Conservation (phyloP, 2,113 vertebrate species). For the Galeopterus variegatus region DNA sequence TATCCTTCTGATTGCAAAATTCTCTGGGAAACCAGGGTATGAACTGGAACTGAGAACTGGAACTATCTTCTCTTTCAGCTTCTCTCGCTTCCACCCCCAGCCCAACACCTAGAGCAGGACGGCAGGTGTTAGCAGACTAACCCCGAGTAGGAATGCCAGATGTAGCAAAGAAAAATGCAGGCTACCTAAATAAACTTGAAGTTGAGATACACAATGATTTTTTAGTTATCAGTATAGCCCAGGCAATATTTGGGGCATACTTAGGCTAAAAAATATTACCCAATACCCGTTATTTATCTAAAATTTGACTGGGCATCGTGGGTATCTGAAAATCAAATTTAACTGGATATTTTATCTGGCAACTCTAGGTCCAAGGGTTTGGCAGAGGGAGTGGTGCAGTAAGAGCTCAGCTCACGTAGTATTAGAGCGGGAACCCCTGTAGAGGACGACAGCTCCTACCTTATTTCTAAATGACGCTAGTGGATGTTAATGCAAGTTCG, state of each 20-base stretch:
- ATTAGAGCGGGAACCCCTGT: too few species aligned
- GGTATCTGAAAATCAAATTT: background rate
- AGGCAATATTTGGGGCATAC: background rate
- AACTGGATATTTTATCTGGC: background rate
- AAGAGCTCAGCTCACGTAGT: background rate
- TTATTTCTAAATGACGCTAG: background rate
- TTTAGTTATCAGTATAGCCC: background rate
- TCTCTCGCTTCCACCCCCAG: background rate
- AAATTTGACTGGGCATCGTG: background rate
- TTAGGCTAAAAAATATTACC: background rate
- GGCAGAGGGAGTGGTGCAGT: background rate
- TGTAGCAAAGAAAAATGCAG: slow-evolving; percentile 6
- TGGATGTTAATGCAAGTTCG: background rate
- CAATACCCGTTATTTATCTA: background rate
- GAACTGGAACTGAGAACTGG: background rate
- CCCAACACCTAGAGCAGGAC: background rate
- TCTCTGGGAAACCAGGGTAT: background rate
- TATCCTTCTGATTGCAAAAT: background rate
- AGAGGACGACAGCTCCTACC: background rate
- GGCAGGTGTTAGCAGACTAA: background rate
- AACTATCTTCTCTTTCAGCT: background rate
- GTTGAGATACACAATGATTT: background rate
- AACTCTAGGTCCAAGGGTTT: background rate
- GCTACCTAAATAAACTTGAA: background rate
- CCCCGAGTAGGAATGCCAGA: background rate